Conservation (phyloP, 2,113 vertebrate genomes). For the Macaca fascicularis region T2T-MFA8v1.1 NC_088384.1:83909501-83910000, state of each 20-base stretch:
- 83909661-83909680: no score
- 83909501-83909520: background rate
- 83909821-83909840: no score
- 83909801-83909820: no score
- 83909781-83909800: no score
- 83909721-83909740: no score
- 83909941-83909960: background rate
- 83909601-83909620: background rate
- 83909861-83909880: background rate
- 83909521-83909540: background rate
- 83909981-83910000: background rate
- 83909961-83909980: background rate
- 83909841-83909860: background rate
- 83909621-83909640: background rate
- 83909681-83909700: no score
- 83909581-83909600: background rate
- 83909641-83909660: background rate
- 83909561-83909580: slow-evolving; percentile 3
- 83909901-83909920: background rate
- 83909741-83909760: no score
- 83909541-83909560: background rate
- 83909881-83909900: background rate
- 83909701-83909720: no score
- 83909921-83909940: background rate
- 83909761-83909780: no score